Base-by-base conservation (phyloP, 2,797 vertebrate genomes). In the Enteromius fasciolatus region DNA sequence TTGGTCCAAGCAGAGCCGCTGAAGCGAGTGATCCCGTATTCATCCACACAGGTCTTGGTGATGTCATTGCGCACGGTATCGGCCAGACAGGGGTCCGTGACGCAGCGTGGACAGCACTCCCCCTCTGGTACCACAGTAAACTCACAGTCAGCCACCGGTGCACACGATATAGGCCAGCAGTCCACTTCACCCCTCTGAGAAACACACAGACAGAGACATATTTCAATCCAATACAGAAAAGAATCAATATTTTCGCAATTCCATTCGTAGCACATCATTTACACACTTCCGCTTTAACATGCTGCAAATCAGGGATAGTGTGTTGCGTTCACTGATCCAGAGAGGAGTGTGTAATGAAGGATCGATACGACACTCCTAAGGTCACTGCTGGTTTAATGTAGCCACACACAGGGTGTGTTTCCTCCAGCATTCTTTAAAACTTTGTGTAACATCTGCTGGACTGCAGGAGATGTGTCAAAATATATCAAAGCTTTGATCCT, bases 1-100 rank as follows among this genome's bases (percentile, higher is more conserved):
- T 96, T 96, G 85, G 96, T 95, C 96, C 96, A 97, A 59, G 95
- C 96, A 5, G 96, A 95, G 54, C 96, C 96, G 8, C 95, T 96
- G 90, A 97, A 95, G 88, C 95, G 96, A 81, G 94, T 80, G 14
- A 95, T 90, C 0, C 93, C 95, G 82, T 92, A 93, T 88, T 96
- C 96, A 46, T 97, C 96, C 87, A 94, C 86, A 86, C 96, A 97
- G 0, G 95, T 96, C 90, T 96, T 96, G 86, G 95, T 96, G 90
- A 96, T 95, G 89, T 96, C 95, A 31, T 96, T 96, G 85, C 93
- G 94, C 11, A 95, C 78, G 17, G 93, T 93, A 83, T 96, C 94
- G 0, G 96, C 96, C 86, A 96, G 96, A 89, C 96, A 97, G 41
- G 96, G 96, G 85, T 96, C 95, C 0, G 90, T 85, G 87, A 96